These are phyloP conservation scores for Miltochrista miniata DNA, from an alignment of 2,888 invertebrate genomes.

Conservation along the genomic window DNA sequence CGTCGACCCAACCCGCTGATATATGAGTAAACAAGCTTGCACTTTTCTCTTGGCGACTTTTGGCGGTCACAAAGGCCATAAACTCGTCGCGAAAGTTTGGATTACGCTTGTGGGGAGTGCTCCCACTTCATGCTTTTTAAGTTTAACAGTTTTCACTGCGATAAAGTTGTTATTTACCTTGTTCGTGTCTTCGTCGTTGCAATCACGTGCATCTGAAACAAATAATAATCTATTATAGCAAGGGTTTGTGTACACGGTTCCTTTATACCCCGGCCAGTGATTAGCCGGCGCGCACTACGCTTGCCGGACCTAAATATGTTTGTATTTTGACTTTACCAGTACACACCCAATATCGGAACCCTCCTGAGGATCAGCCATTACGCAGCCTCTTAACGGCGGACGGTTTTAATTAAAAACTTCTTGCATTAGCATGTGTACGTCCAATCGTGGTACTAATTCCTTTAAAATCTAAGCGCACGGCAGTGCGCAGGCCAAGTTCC, in stretches of 20 bases:
- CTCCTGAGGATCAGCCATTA: conserved; percentile 79
- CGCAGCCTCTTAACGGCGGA: conserved; percentile 80
- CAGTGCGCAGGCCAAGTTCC: no score
- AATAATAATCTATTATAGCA: conserved; percentile 45
- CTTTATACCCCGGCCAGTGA: conserved; percentile 65
- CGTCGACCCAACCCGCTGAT: conserved; percentile 69
- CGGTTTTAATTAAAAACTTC: conserved; percentile 84
- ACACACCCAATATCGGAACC: conserved; percentile 78
- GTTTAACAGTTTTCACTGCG: conserved; percentile 42
- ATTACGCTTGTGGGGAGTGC: conserved; percentile 63
- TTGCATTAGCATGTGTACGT: conserved; percentile 80
- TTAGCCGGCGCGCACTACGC: conserved; percentile 73
- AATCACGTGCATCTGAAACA: conserved; percentile 74
- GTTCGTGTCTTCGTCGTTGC: conserved; percentile 61
- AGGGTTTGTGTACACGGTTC: conserved; percentile 54
- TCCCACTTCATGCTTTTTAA: conserved; percentile 54
- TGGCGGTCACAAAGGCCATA: conserved; percentile 78
- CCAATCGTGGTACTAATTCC: conserved; percentile 73
- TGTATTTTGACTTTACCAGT: conserved; percentile 75
- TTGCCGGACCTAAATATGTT: conserved; percentile 81
- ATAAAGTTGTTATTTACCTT: conserved; percentile 62
- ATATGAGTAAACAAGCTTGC: conserved; percentile 82
- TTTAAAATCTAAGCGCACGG: no score
- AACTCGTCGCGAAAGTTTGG: conserved; percentile 73
- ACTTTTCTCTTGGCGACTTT: conserved; percentile 73